Base-by-base conservation (phyloP, 2,888 invertebrate genomes). In the Athripsodes cinereus region DNA sequence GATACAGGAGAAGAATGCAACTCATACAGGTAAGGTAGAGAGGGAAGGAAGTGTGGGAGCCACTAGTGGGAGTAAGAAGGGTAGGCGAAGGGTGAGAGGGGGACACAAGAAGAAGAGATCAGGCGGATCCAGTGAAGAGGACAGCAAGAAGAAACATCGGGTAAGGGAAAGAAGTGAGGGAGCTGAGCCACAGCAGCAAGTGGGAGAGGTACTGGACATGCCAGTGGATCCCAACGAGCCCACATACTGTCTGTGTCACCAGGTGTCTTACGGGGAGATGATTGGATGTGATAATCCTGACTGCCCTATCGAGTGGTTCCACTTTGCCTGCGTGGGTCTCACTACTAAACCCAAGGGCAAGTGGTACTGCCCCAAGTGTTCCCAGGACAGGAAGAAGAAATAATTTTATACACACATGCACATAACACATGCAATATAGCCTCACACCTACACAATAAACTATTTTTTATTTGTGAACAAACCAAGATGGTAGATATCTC, bases 161-260 rank as follows among this genome's bases (percentile, higher is more conserved):
- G 40, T 40, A 13, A 40, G 16, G 40, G 40, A 40, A 13, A 40
- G 40, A 13, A 40, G 40, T 13, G 40, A 40, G n/a, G 40, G n/a
- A 3, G 13, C 8, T 8, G 40, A 40, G n/a, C n/a, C 2, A 13
- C 40, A 3, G 40, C 40, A 40, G 40, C 40, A 40, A 16, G 40
- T 40, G 74, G 75, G 95, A 64, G 97, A 92, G 70, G 92, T 92
- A 11, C 75, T 92, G 35, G 92, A 92, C 66, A 92, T 92, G 92
- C 92, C 92, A 0, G 92, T 92, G 0, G 92, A 99, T 80, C 98
- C 98, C 0, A 94, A 94, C 71, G 94, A 95, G 70, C 95, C 94
- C 0, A 92, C 92, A 0, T 95, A 95, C 70, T 95, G 93, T 71
- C 74, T 92, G 48, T 95, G 94, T 69, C 91, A 93, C 73, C 93